Evolutionary conservation across 2,888 invertebrate species (phyloP).

Genomic region (Campoletis raptor): DNA sequence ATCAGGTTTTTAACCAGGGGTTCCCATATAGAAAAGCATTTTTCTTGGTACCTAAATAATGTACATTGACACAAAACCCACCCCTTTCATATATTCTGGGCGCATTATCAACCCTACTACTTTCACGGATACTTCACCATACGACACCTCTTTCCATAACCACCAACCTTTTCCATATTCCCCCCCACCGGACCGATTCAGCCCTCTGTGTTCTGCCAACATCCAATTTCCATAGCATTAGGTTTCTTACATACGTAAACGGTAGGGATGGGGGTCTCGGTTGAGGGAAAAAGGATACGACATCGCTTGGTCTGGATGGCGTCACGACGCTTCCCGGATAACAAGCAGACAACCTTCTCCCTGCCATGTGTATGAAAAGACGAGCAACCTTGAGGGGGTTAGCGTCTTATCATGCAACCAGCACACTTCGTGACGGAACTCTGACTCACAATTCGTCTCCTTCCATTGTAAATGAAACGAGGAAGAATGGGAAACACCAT

Average conservation of each 20-base stretch:
- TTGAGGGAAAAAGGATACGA: conserved; percentile 22
- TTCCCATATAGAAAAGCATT: not conserved
- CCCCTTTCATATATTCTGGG: not conserved
- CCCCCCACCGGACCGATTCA: conserved; percentile 67
- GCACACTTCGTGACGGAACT: conserved; percentile 42
- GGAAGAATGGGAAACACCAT: conserved; percentile 2
- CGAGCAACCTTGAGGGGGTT: conserved; percentile 20
- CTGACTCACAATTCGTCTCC: conserved; percentile 9
- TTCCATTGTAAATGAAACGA: conserved; percentile 10
- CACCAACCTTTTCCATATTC: conserved; percentile 31
- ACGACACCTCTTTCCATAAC: conserved; percentile 21
- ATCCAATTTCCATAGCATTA: conserved; percentile 84
- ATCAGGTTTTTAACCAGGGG: not conserved
- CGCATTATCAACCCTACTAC: conserved; percentile 3
- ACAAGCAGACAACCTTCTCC: conserved; percentile 43
- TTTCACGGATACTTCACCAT: conserved; percentile 35
- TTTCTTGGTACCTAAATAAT: not conserved
- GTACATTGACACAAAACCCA: not conserved
- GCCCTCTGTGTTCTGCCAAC: conserved; percentile 79
- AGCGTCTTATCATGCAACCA: conserved; percentile 35
- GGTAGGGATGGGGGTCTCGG: conserved; percentile 46
- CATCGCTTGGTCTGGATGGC: conserved; percentile 48
- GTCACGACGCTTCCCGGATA: conserved; percentile 63
- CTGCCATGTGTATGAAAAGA: not conserved
- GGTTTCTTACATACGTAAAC: conserved; percentile 76